These are phyloP conservation scores for Drosophila yakuba DNA, from an alignment of 1,140 invertebrate genomes.

Conservation along the genomic window DNA sequence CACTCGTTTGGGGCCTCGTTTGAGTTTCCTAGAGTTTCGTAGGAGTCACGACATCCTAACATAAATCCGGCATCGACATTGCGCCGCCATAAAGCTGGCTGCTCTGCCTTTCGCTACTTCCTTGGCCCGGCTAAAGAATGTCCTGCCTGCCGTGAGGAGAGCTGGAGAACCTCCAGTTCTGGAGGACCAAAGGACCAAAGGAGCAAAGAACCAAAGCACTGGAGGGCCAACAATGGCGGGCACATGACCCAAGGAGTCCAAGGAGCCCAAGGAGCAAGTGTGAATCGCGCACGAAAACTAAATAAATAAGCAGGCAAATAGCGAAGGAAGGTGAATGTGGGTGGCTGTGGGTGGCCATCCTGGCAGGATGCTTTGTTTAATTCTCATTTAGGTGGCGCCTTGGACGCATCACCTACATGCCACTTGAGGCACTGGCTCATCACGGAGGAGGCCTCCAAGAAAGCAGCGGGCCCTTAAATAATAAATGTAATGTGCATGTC, in stretches of 20 bases:
- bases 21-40: constrained; percentile 19
- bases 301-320: constrained; percentile 57
- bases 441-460: constrained; percentile 31
- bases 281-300: constrained; percentile 56
- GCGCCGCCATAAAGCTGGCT: constrained; percentile 36
- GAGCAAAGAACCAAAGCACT: not conserved
- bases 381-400: constrained; percentile 69
- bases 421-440: constrained; percentile 37
- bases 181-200: not conserved
- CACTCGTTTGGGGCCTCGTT: constrained; percentile 36
- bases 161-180: no score
- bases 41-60: constrained; percentile 68
- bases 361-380: constrained; percentile 70
- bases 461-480: constrained; percentile 50
- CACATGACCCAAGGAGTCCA: constrained; percentile 28
- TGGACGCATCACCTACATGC: constrained; percentile 31
- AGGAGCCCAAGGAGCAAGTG: constrained; percentile 46
- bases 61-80: constrained; percentile 66
- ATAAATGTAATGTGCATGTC: constrained; percentile 61
- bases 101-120: constrained; percentile 6
- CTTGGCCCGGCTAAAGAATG: constrained; percentile 8
- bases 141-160: constrained; percentile 17
- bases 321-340: not conserved
- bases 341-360: constrained; percentile 4
- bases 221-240: constrained; percentile 33